Evolutionary conservation across 1,140 invertebrate species (phyloP), one percentile per base, ranked within the genome.

Genomic region (Tribolium castaneum): DNA sequence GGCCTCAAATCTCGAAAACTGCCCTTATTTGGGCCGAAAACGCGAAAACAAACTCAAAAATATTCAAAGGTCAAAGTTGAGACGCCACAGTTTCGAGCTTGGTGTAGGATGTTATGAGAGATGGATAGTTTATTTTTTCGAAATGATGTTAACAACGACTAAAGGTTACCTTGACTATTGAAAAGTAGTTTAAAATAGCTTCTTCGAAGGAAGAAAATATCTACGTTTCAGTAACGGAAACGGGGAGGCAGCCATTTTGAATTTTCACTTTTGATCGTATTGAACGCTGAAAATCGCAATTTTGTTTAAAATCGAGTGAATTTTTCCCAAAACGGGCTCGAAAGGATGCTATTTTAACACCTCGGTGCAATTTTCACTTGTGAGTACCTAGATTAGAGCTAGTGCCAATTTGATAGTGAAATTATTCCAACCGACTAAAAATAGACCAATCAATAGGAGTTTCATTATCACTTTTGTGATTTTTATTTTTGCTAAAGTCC

Each of bases 211-310:
- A 78, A 80, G 82, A 80, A 74, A 62, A 62, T 78, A 75, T 80
- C 80, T 76, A 51, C 72, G 78, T 76, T 78, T 79, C 54, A 45
- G 39, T 56, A 80, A 80, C 78, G 81, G 80, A 85, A 84, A 78
- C 79, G 71, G 71, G 77, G 50, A 30, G 75, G 81, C 77, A 66
- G 86, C 86, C 86, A 87, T 87, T 77, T 87, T 87, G 86, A 80
- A 84, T 85, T 85, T 86, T 86, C 86, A 86, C 86, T 86, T 86
- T 86, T 86, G 82, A 86, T 84, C 75, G 79, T 85, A 85, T 85
- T 83, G 85, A 85, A 81, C 84, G 83, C 73, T 77, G 35, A 49
- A 49, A 78, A 72, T 72, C 71, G 70, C 30, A 35, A 35, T 66
- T 66, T 66, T 30, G 59, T 7, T 10, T 13, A 35, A 66, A 34